These are phyloP conservation scores for Pomatostomus ruficeps DNA, from an alignment of 2,113 vertebrate genomes.

Conservation along the genomic window DNA sequence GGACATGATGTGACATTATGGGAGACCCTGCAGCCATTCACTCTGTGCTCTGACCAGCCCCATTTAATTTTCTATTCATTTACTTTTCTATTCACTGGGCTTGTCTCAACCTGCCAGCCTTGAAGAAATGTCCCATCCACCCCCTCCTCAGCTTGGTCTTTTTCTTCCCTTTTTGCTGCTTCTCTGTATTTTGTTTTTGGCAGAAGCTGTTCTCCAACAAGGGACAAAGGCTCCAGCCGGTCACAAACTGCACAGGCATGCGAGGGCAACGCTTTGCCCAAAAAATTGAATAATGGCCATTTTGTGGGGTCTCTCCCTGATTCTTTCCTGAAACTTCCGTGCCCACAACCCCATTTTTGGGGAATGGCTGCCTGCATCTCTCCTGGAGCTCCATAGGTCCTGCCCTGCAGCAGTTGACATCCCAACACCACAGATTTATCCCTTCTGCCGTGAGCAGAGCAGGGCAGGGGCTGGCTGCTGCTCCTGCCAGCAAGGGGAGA, in stretches of 20 bases:
- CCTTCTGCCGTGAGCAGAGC: neutral
- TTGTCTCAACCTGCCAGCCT: constrained; percentile 12
- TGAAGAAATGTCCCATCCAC: neutral
- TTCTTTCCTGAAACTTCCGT: neutral
- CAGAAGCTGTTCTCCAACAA: neutral
- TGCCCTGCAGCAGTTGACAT: neutral
- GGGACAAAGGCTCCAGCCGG: neutral
- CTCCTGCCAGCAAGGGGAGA: neutral
- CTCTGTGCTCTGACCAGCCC: neutral
- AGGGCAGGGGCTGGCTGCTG: neutral
- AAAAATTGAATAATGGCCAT: neutral
- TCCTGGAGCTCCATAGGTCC: neutral
- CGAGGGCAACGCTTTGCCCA: neutral
- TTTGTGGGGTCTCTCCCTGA: neutral
- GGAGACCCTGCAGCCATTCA: neutral
- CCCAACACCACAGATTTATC: neutral
- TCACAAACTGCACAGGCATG: neutral
- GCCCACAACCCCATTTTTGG: neutral
- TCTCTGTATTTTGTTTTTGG: neutral
- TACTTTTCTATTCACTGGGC: neutral
- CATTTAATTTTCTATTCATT: neutral
- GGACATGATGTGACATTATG: neutral
- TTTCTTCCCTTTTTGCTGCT: neutral
- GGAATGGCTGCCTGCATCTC: fast-evolving
- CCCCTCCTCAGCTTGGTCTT: neutral